Evolutionary conservation across 2,113 vertebrate species (phyloP), one percentile per base, ranked within the genome.

Genomic region (Pandion haliaetus): DNA sequence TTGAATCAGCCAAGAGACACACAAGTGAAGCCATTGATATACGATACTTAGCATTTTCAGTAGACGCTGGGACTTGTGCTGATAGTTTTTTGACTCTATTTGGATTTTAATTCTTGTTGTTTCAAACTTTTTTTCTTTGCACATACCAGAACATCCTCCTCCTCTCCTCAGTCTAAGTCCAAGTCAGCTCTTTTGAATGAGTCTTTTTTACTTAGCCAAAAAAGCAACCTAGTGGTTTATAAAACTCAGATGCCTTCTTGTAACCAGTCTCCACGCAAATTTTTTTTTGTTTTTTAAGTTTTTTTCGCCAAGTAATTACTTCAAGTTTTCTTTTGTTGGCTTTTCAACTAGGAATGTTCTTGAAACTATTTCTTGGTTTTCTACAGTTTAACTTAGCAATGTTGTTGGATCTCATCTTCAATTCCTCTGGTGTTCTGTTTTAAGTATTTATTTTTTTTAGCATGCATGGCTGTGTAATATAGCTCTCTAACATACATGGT

Each of bases 21-120:
- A 34, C 19, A 38, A 6, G 26, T 61, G 52, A 58, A 73, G 50
- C 80, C 71, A 19, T 7, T 86, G 91, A 91, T 73, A 85, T 34
- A 38, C 59, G 95, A 97, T 84, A 72, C 70, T 88, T 12, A 54
- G 67, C 57, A 63, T 88, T 97, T 95, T 76, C 83, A 90, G 88
- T 87, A 92, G 89, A 91, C 88, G 47, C 14, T 87, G 88, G 79
- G 72, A 50, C 89, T 93, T 36, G 14, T 79, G 67, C 50, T 85
- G 28, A 73, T 81, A 80, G 71, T 94, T 97, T 97, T 95, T 94
- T 95, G 94, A 96, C 44, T 93, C 18, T 31, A 15, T 95, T 96
- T 95, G 93, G 91, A 93, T 97, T 96, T 97, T 96, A 82, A 58
- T 97, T 97, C 88, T 97, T 97, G 97, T 81, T 94, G 97, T 95